Evolutionary conservation across 2,888 invertebrate genomes (phyloP), one percentile per base, ranked within the genome.

Genomic region (Lasioglossum malachurum): DNA sequence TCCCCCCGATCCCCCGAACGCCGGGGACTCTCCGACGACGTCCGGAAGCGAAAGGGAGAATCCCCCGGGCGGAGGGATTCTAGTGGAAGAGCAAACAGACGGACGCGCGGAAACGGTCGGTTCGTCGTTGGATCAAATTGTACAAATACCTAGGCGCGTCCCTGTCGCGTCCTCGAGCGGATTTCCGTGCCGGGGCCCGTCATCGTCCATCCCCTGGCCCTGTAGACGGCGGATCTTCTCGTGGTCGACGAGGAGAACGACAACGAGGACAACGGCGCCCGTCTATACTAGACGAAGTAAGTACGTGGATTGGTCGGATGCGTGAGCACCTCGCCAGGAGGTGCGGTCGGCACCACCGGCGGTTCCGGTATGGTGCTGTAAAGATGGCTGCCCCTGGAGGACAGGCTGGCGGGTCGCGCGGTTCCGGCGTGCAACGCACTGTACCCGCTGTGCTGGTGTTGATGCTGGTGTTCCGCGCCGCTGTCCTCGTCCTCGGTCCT

Each of bases 401-500:
- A 93, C 19, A 95, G 92, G 85, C 95, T 95, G 5, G 94, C 92
- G 8, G 95, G 95, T 35, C 95, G 88, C 46, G 91, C 93, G 82
- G 84, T 92, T 23, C 88, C 89, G 64, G 88, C 87, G 78, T 95
- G 95, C 44, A 95, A 88, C 74, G 94, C 93, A 82, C 94, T 94
- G 93, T 97, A 97, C 90, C 96, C 96, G 90, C 96, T 94, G 76
- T 90, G 91, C 81, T 93, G 90, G 41, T 95, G 95, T 19, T 73
- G 73, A 19, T 93, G 96, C 35, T 96, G 96, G 89, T 96, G 96
- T 86, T 96, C 97, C 90, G 96, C 96, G 88, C 97, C 96, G 83
- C 94, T 95, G 92, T 96, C 96, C 95, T 97, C 97, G 94, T 97
- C 96, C 95, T 97, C 97, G 78, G 97, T 96, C 86, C 96, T 96